Evolutionary conservation across 2,888 invertebrate genomes (phyloP), one percentile per base, ranked within the genome.

Genomic region (Ptychoptera albimana): DNA sequence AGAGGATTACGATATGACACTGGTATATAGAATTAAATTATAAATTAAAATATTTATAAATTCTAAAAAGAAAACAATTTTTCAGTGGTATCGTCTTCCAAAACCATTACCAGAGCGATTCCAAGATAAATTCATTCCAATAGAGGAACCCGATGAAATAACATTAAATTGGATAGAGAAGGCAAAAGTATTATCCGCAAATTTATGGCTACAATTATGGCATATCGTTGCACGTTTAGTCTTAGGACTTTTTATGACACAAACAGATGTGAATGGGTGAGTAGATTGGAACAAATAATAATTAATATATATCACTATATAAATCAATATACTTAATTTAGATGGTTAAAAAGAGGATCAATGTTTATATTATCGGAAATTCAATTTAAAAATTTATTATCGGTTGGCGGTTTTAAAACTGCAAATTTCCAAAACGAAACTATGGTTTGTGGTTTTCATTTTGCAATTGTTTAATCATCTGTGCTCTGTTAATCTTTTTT

Each of bases 261-360:
- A 86, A 61, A 97, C 96, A 2, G 91, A 92, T 53, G 86, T 93
- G 51, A 97, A 96, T 68, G 94, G 94, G 78, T 88, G 96, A 0
- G 73, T 76, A 48, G 68, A 74, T 8, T 94, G 96, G 58, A 37
- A 2, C 8, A 8, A n/a, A 30, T 13, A n/a, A n/a, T n/a, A n/a
- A n/a, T n/a, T n/a, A n/a, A n/a, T 45, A 13, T 14, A 13, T 39
- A 29, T n/a, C 1, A 11, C 38, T 11, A 15, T 12, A 23, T 9
- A 9, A 10, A 11, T 38, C 10, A 12, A n/a, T 37, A 42, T 16
- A 45, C 37, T 45, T 43, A n/a, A 43, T 39, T 15, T 11, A 42
- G 42, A 5, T 42, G 42, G 42, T 68, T 94, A 11, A 81, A 83
- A 12, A 75, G 97, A 42, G 97, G 97, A 8, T 92, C 92, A 1